These are phyloP conservation scores for Epinotia bilunana DNA, from an alignment of 2,888 invertebrate genomes.

Conservation along the genomic window DNA sequence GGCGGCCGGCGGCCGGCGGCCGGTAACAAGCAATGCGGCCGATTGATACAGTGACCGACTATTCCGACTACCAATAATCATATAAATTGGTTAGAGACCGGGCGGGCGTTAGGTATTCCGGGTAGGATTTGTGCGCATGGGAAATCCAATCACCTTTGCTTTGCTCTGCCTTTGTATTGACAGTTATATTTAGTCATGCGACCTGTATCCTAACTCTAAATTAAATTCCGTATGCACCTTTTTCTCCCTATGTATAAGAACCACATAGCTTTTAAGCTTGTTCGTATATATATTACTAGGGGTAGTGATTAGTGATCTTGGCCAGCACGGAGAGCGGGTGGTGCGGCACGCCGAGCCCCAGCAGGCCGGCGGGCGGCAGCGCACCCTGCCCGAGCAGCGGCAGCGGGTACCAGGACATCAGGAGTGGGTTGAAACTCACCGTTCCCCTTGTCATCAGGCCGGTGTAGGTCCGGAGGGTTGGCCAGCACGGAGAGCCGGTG, in stretches of 20 bases:
- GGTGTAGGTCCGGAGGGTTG: no score
- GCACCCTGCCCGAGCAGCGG: no score
- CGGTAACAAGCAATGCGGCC: constrained; percentile 2
- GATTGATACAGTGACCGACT: constrained; percentile 26
- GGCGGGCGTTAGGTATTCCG: constrained; percentile 14
- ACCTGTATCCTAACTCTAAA: background rate
- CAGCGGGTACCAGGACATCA: no score
- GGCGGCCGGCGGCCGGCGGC: constrained; percentile 18
- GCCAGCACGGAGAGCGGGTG: constrained; percentile 90
- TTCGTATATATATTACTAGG: background rate
- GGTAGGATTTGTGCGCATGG: constrained; percentile 23
- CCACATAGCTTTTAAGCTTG: no score
- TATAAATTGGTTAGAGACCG: constrained; percentile 18
- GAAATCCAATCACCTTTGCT: constrained; percentile 19
- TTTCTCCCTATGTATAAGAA: background rate
- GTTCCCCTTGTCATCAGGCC: no score
- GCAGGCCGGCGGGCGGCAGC: no score
- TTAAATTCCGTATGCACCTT: background rate
- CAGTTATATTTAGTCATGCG: background rate
- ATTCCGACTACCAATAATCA: constrained; percentile 28
- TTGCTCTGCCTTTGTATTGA: constrained; percentile 9
- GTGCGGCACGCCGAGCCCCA: no score
- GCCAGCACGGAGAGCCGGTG: no score
- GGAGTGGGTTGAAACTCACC: no score
- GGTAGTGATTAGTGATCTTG: constrained; percentile 56